A percentile compares a stretch with the other conserved stretches of the same genome.
These are phyloP conservation scores for Plodia interpunctella DNA, from an alignment of 1,140 invertebrate species.

Conservation along the genomic window DNA sequence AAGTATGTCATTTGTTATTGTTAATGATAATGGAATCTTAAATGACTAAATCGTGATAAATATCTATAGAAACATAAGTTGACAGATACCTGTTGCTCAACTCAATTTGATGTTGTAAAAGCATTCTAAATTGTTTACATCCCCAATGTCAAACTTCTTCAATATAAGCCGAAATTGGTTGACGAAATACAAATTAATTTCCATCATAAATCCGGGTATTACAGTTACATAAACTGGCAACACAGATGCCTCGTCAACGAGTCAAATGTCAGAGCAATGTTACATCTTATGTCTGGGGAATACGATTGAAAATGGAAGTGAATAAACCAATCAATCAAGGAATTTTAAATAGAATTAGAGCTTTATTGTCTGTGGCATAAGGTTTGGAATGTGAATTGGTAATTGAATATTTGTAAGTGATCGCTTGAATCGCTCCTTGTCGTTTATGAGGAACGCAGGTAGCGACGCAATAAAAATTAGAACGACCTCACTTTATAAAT, in stretches of 20 bases:
- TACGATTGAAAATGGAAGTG: not conserved
- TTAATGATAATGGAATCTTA: too few relatives aligned
- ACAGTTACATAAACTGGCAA: conserved; percentile 7
- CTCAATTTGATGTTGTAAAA: not conserved
- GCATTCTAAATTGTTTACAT: not conserved
- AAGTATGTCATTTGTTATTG: too few relatives aligned
- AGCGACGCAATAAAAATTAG: conserved; percentile 52
- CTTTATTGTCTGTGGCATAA: not conserved
- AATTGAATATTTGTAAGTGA: conserved; percentile 8
- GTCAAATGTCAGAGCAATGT: not conserved
- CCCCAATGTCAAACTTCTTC: not conserved
- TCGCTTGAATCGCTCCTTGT: conserved; percentile 23
- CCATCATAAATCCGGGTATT: conserved; percentile 5
- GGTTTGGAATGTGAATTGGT: not conserved
- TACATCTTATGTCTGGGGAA: not conserved
- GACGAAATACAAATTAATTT: conserved; percentile 6
- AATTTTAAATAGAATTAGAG: not conserved
- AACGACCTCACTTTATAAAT: conserved; percentile 27
- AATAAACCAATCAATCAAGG: not conserved
- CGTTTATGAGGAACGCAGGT: conserved; percentile 45
- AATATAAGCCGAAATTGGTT: conserved; percentile 3
- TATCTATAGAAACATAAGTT: not conserved
- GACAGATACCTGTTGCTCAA: not conserved
- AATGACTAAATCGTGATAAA: not conserved
- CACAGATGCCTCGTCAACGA: not conserved